A percentile compares a stretch with the other conserved stretches of the same genome.
These are phyloP conservation scores for Myiotriccus ornatus DNA, from an alignment of 2,797 vertebrate species.

Conservation along the genomic window DNA sequence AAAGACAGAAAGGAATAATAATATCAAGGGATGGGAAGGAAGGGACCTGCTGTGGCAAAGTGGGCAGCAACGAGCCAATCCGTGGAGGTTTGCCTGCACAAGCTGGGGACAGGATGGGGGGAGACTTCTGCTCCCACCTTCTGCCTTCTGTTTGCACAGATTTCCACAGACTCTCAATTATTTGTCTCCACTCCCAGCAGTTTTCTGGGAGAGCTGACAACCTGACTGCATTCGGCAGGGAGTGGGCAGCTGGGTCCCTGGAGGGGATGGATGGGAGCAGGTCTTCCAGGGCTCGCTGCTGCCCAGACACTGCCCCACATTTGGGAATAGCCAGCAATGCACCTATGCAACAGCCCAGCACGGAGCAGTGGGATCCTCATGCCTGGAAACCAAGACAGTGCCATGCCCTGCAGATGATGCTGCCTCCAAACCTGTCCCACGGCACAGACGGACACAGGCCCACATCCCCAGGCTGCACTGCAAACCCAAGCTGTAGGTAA, in stretches of 20 bases:
- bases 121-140: neutral
- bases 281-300: neutral
- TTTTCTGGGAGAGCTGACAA: neutral
- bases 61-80: neutral
- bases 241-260: neutral
- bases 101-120: neutral
- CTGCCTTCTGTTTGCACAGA: neutral
- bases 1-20: neutral
- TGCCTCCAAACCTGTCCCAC: neutral
- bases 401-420: accelerated
- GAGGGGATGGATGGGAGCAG: neutral
- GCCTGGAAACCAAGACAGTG: accelerated
- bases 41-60: neutral
- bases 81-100: neutral
- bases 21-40: neutral
- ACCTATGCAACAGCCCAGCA: accelerated
- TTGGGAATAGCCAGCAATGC: accelerated
- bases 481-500: neutral
- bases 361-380: accelerated
- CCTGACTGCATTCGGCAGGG: neutral
- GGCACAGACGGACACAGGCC: accelerated
- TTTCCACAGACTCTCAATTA: neutral
- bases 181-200: neutral
- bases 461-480: accelerated
- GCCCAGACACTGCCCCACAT: neutral